Base-by-base conservation (phyloP, 2,888 invertebrate genomes). In the Pammene aurita region DNA sequence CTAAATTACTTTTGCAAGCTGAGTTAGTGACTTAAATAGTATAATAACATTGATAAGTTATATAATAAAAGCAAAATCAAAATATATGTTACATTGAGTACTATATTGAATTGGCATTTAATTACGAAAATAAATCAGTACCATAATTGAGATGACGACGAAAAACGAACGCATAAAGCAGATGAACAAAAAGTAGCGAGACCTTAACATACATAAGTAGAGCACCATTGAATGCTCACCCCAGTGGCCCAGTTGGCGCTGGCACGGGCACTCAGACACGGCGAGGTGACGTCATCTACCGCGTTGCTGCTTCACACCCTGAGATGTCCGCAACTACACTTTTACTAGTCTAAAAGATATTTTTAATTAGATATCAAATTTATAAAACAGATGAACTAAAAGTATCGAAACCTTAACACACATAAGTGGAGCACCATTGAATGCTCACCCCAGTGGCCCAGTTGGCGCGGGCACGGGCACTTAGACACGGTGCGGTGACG, bases 161-260 rank as follows among this genome's bases (percentile, higher is more conserved):
- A 16, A 4, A 14, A 48, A 9, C 50, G 9, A 38, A 50, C 52
- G 14, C 44, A 44, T 10, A 14, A 42, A 42, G 9, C 52, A 35
- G 48, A 38, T n/a, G 11, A 38, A 52, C 52, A 16, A 58, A 48
- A 48, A 50, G 55, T 48, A 48, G 46, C 41, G 60, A 65, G 65
- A 69, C 64, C 66, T 65, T 58, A 69, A 65, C 69, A 64, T 41
- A 60, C 46, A 65, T 54, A 64, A 60, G 69, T 64, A 34, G 69
- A 69, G 52, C 69, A 69, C 64, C 69, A 73, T 75, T 76, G 75
- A 77, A 76, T 75, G 76, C 67, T 72, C 73, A 83, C 76, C 77
- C 82, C 82, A 83, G 82, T 87, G 86, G 84, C 86, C 85, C 84
- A 87, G 84, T 87, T 88, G 87, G 87, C 87, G 78, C 80, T 77